A percentile compares a stretch with the other conserved stretches of the same genome.
phyloP scores from a whole-genome alignment of 2,113 vertebrate genomes.

The Gallinago media region DNA sequence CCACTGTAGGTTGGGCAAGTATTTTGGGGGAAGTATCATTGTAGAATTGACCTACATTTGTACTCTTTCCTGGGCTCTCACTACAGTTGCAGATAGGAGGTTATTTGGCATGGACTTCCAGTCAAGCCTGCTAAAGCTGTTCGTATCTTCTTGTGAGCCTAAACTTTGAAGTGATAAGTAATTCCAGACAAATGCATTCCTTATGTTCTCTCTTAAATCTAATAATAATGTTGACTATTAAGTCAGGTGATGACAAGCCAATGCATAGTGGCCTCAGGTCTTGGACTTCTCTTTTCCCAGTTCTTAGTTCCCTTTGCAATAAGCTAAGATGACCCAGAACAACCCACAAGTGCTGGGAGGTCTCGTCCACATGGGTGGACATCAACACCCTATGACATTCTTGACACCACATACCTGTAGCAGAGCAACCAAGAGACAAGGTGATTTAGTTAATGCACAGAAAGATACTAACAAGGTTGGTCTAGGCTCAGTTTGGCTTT shows the following conservation, averaged over 20 bases:
- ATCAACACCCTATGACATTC: background rate
- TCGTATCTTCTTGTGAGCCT: constrained; percentile 1
- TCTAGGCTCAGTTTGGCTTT: background rate
- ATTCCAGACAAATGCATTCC: constrained; percentile 62
- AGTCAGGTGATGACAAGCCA: constrained; percentile 55
- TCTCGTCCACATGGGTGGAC: rapidly evolving
- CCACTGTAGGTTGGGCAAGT: background rate
- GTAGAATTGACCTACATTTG: background rate
- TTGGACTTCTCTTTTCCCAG: background rate
- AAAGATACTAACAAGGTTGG: background rate
- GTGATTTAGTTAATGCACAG: background rate
- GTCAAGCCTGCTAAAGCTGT: constrained; percentile 31
- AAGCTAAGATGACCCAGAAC: background rate
- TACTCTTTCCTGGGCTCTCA: background rate
- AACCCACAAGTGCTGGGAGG: background rate
- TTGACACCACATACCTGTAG: background rate
- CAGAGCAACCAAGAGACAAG: background rate
- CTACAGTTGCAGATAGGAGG: background rate
- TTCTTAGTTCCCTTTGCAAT: background rate
- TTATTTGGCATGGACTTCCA: constrained; percentile 5
- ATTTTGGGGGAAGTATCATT: background rate
- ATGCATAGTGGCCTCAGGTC: background rate
- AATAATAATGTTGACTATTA: constrained; percentile 38
- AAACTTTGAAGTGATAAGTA: constrained; percentile 38
- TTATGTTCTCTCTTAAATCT: constrained; percentile 49